Evolutionary conservation across 1,140 invertebrate species (phyloP).

Genomic region (Bombyx mandarina): DNA sequence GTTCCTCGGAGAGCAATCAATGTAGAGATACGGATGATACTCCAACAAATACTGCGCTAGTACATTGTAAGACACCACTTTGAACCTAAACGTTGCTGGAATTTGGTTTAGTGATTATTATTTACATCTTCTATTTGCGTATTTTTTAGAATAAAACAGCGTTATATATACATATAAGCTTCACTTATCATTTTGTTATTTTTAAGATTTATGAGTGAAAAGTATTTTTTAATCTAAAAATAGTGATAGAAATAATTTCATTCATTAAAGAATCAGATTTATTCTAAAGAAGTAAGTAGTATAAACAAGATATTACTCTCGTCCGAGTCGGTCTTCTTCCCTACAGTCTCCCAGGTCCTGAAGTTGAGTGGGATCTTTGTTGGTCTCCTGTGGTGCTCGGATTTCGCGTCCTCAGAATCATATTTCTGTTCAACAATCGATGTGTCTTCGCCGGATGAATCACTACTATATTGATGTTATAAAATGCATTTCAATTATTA

Average conservation of each 20-base stretch:
- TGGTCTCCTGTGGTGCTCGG: not conserved
- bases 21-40: constrained; percentile 83
- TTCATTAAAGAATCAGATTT: not conserved
- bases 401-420: not conserved
- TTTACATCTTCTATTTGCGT: no score
- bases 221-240: no score
- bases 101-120: no score
- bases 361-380: constrained; percentile 34
- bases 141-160: no score
- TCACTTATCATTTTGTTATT: no score
- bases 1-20: constrained; percentile 69
- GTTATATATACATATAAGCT: no score
- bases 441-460: constrained; percentile 4
- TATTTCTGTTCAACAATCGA: not conserved
- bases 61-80: constrained; percentile 88
- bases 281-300: not conserved
- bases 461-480: not conserved
- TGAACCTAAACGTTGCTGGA: constrained; percentile 32
- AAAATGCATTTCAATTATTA: no score
- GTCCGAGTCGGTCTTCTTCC: constrained; percentile 13
- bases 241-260: not conserved
- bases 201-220: no score
- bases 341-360: constrained; percentile 42
- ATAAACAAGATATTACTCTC: constrained; percentile 18
- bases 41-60: constrained; percentile 87